Evolutionary conservation across 2,797 vertebrate species (phyloP).

Genomic region (Picus viridis): DNA sequence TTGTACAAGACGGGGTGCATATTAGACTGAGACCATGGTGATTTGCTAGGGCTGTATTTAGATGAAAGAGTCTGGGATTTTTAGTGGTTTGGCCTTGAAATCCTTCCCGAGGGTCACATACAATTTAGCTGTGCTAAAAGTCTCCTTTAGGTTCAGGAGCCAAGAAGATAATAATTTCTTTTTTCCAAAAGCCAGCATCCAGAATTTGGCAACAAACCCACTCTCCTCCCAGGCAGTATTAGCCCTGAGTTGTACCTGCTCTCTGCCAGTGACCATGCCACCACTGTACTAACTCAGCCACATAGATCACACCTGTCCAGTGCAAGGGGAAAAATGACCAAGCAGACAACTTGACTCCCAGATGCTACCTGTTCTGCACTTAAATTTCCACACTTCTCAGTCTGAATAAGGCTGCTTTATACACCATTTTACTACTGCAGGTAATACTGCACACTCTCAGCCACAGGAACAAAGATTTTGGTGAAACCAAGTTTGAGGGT

Average conservation of each 20-base stretch:
- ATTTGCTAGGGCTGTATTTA: slow-evolving; percentile 36
- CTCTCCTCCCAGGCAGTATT: background rate
- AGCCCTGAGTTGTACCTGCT: background rate
- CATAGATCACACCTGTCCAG: background rate
- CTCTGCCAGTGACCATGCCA: slow-evolving; percentile 2
- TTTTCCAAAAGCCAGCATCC: slow-evolving; percentile 12
- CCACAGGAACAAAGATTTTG: background rate
- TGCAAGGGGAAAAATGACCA: background rate
- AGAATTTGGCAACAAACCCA: background rate
- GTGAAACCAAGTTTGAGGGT: slow-evolving; percentile 5
- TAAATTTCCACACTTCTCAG: background rate
- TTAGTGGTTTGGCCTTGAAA: slow-evolving; percentile 43
- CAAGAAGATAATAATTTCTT: background rate
- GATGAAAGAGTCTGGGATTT: background rate
- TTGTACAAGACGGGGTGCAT: background rate
- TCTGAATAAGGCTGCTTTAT: slow-evolving; percentile 21
- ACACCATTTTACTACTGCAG: background rate
- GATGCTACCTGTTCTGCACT: background rate
- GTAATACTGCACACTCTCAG: background rate
- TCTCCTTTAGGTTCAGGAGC: background rate
- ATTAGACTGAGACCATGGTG: background rate
- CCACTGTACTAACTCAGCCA: background rate
- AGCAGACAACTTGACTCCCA: background rate
- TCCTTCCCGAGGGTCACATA: background rate
- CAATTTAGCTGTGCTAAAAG: slow-evolving; percentile 1